Percentiles rank a stretch among this genome's conserved stretches.
phyloP scores from a whole-genome alignment of 2,888 invertebrate genomes.

The Troilus luridus region DNA sequence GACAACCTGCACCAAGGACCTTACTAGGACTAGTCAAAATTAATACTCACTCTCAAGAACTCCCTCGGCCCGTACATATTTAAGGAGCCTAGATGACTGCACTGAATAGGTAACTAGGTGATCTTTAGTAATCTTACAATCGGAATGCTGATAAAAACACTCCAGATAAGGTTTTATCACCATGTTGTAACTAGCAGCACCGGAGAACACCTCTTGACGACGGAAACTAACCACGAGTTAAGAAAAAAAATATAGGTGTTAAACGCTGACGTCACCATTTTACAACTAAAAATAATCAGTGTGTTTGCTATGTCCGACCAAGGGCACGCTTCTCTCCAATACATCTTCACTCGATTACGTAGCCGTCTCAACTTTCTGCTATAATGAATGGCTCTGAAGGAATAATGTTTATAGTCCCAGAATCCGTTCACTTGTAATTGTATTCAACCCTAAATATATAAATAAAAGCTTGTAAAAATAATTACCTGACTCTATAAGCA shows the following conservation, averaged over 20 bases:
- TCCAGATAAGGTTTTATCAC: constrained; percentile 37
- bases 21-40: neutral
- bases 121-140: constrained; percentile 38
- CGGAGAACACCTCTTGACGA: neutral
- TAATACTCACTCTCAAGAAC: constrained; percentile 16
- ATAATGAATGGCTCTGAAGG: neutral
- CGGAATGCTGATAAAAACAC: constrained; percentile 37
- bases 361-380: constrained; percentile 3
- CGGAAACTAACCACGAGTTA: constrained; percentile 22
- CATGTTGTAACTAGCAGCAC: constrained; percentile 34
- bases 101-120: constrained; percentile 29
- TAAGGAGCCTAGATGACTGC: constrained; percentile 1
- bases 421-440: neutral
- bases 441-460: neutral
- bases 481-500: neutral
- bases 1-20: neutral
- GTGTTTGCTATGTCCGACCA: constrained; percentile 46
- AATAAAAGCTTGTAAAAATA: neutral
- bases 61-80: constrained; percentile 30
- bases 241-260: constrained; percentile 32
- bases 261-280: constrained; percentile 49
- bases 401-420: neutral
- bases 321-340: constrained; percentile 31
- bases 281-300: constrained; percentile 55
- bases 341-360: constrained; percentile 13